A percentile compares a stretch with the other conserved stretches of the same genome.
phyloP scores from a whole-genome alignment of 2,888 invertebrate species.

The Auanema sp. region DNA sequence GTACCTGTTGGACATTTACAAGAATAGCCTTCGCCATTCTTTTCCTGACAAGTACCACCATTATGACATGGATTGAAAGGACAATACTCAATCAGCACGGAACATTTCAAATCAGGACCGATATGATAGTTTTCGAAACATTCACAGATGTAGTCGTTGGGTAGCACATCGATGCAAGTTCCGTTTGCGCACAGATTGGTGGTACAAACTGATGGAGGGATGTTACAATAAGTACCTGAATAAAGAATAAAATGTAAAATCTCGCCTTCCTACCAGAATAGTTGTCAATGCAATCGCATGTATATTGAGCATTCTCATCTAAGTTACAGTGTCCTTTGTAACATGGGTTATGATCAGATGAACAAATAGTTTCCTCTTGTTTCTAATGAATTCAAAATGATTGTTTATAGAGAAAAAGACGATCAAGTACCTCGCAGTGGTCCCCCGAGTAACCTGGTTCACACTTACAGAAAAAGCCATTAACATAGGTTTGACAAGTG shows the following conservation, averaged over 20 bases:
- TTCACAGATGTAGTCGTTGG: not conserved
- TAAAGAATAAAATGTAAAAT: not conserved
- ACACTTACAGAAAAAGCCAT: too few species aligned
- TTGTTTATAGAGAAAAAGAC: too few species aligned
- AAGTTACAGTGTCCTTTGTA: conserved; percentile 1
- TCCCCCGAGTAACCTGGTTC: too few species aligned
- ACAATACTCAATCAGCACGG: conserved; percentile 3
- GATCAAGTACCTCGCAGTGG: too few species aligned
- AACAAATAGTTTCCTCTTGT: too few species aligned
- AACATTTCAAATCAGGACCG: not conserved
- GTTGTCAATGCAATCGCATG: not conserved
- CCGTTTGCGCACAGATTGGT: not conserved
- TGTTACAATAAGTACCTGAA: not conserved
- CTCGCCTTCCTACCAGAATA: not conserved
- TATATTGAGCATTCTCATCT: conserved; percentile 1
- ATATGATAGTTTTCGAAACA: not conserved
- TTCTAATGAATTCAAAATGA: too few species aligned
- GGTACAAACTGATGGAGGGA: not conserved
- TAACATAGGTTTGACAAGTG: too few species aligned
- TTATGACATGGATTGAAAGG: conserved; percentile 9
- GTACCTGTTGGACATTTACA: not conserved
- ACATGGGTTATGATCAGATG: conserved; percentile 7
- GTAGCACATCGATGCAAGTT: not conserved
- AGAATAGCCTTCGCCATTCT: not conserved
- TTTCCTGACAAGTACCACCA: conserved; percentile 7